Base-by-base conservation (phyloP, 2,113 vertebrate species). In the Epinephelus cyanopodus region DNA sequence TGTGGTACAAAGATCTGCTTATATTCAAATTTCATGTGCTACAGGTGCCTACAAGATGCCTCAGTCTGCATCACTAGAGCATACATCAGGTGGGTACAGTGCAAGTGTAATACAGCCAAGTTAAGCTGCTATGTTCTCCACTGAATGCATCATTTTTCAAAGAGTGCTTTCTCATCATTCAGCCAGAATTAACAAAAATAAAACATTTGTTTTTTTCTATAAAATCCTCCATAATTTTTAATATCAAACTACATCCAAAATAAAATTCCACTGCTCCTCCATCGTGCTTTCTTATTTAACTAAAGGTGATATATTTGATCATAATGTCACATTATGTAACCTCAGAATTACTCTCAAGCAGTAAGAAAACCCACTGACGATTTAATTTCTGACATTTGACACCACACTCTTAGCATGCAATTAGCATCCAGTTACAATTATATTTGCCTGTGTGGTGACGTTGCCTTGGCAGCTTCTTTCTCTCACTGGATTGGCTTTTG, bases 401-500 rank as follows among this genome's bases (percentile, higher is more conserved):
- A 84, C 54, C 45, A 77, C 5, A 53, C 39, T 67, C 39, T 27
- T 10, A 12, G 50, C 33, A 70, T 27, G 77, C 39, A 75, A 75
- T 81, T 79, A 82, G 25, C 50, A 73, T 57, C 18, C 10, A 79
- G 37, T 53, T 62, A 42, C 74, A 74, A 60, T 83, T 72, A 56
- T 72, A 58, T 82, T 56, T 61, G 57, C 57, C 48, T 70, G 29
- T 25, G 47, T 57, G 60, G 68, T 73, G 80, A 88, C 64, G 70
- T 81, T 74, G 88, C 65, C 70, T 53, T 62, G 18, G 66, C 72
- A 21, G 73, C 65, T 42, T 67, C 71, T 85, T 58, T 77, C 57
- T 78, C 63, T 68, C 68, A 93, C 95, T 94, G 94, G 93, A 95
- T 95, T 95, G 93, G 92, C 95, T 96, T 95, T 95, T 95, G 95